Base-by-base conservation (phyloP, 2,797 vertebrate genomes). In the Coreius guichenoti region DNA sequence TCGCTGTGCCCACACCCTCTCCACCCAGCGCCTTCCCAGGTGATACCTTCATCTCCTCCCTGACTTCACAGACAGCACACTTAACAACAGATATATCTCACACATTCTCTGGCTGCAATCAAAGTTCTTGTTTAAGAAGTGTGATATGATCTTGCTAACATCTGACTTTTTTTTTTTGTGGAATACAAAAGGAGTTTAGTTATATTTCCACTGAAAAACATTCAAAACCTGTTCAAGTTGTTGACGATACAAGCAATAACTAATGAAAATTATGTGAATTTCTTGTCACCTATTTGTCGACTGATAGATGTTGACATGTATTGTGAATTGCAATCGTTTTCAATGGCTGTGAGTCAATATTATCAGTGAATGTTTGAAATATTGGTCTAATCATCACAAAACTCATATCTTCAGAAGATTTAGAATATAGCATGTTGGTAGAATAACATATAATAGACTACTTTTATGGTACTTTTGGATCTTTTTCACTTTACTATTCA, bases 21-120 rank as follows among this genome's bases (percentile, higher is more conserved):
- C 97, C 97, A 69, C 97, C 98, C 88, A 96, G 96, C 88, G 96
- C 96, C 84, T 98, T 97, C 88, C 97, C 97, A 96, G 97, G 97
- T 99, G 95, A 86, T 21, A 26, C 12, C 8, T 69, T 26, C 58
- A 77, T 49, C 49, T 78, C 70, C 45, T 26, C 36, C 45, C 81
- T 33, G 45, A 56, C 31, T 29, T 43, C 11, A 58, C 31, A 39
- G 16, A 29, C n/a, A 43, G 19, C 31, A 79, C 49, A 69, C 65
- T 39, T 73, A 29, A 33, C 23, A 19, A 58, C 82, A 69, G 36
- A 49, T 5, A 14, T 31, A 29, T 9, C 49, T 13, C 49, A 47
- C 19, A 14, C 54, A 56, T 33, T 87, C 45, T 43, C 51, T 31
- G n/a, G 31, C 69, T 76, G n/a, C 11, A 8, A 9, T 75, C 1